A percentile compares a stretch with the other conserved stretches of the same genome.
phyloP scores from a whole-genome alignment of 2,113 vertebrate species.

The Stigmatopora argus region DNA sequence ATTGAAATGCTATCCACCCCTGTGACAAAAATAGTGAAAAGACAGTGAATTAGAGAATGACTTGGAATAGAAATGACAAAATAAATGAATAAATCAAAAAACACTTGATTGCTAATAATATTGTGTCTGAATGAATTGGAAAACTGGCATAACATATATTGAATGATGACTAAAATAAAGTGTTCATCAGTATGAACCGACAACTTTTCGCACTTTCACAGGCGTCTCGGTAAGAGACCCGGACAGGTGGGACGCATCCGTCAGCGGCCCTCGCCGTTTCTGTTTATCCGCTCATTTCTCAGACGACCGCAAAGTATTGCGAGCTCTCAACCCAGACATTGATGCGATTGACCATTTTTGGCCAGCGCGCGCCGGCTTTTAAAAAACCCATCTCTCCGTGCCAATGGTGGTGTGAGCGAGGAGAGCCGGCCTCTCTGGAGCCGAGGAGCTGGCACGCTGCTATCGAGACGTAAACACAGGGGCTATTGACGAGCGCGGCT shows the following conservation, averaged over 20 bases:
- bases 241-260: slow-evolving; percentile 37
- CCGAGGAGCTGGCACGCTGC: slow-evolving; percentile 40
- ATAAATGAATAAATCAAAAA: too few species aligned
- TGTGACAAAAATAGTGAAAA: too few species aligned
- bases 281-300: slow-evolving; percentile 53
- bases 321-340: slow-evolving; percentile 53
- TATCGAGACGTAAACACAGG: slow-evolving; percentile 61
- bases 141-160: too few species aligned
- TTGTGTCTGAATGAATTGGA: too few species aligned
- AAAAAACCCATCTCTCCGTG: slow-evolving; percentile 61
- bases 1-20: too few species aligned
- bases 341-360: slow-evolving; percentile 68
- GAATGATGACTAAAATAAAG: too few species aligned
- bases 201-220: slow-evolving; percentile 1
- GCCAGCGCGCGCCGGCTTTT: slow-evolving; percentile 68
- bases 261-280: slow-evolving; percentile 28
- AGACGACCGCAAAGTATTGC: slow-evolving; percentile 59
- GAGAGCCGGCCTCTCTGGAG: slow-evolving; percentile 49
- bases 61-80: too few species aligned
- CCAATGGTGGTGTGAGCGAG: slow-evolving; percentile 36
- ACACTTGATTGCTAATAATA: too few species aligned
- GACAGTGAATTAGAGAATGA: too few species aligned
- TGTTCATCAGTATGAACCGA: too few species aligned
- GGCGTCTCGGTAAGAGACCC: not conserved
- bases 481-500: slow-evolving; percentile 47